Percentiles rank a stretch among this genome's conserved stretches.
Evolutionary conservation across 2,113 vertebrate species (phyloP).

Genomic region (Atractosteus spatula): DNA sequence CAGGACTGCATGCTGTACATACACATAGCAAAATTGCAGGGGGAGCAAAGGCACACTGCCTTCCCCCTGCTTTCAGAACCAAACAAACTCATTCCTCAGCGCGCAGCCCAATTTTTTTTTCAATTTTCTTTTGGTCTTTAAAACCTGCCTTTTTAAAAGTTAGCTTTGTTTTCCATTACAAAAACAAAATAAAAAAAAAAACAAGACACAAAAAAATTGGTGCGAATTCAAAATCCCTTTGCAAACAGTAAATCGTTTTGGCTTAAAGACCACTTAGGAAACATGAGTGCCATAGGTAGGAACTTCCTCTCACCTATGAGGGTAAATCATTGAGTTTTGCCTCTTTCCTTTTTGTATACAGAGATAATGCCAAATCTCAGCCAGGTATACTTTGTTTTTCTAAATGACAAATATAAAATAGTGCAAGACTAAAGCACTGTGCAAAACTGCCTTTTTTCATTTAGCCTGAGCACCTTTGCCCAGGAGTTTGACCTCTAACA

Average conservation of each 20-base stretch:
- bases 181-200: constrained; percentile 35
- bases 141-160: constrained; percentile 22
- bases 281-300: constrained; percentile 28
- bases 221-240: constrained; percentile 46
- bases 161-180: constrained; percentile 21
- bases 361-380: constrained; percentile 27
- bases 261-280: constrained; percentile 58
- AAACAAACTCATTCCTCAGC: constrained; percentile 64
- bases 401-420: constrained; percentile 78
- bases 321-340: not conserved
- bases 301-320: not conserved
- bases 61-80: constrained; percentile 30
- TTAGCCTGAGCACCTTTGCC: constrained; percentile 92
- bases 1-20: constrained; percentile 46
- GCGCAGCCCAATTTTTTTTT: constrained; percentile 40
- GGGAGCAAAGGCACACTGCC: constrained; percentile 25
- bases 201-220: constrained; percentile 39
- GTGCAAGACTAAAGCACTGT: constrained; percentile 93
- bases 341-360: not conserved
- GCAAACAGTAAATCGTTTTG: constrained; percentile 59
- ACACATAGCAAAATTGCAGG: constrained; percentile 34
- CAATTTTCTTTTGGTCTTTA: constrained; percentile 54
- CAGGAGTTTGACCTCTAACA: constrained; percentile 73
- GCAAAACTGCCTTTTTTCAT: constrained; percentile 87
- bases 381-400: constrained; percentile 4